Base-by-base conservation (phyloP, 2,888 invertebrate species). In the Pachliopta kotzebuea region DNA sequence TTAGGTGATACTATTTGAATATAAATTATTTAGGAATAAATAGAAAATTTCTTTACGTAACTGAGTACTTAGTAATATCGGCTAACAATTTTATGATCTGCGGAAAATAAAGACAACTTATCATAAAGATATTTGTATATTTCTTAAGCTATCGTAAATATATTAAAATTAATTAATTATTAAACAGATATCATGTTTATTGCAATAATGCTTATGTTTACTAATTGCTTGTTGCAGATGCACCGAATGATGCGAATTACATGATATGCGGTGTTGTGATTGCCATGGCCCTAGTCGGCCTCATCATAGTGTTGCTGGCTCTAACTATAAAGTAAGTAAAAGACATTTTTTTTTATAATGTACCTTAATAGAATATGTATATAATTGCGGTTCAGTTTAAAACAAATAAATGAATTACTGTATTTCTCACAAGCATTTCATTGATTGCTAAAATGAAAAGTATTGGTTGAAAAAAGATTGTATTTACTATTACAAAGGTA, bases 191-290 rank as follows among this genome's bases (percentile, higher is more conserved):
- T 45, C n/a, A 21, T n/a, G 11, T n/a, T 23, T 52, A 52, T 52
- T n/a, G 7, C 9, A 11, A 52, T 52, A 21, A 52, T n/a, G n/a
- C 63, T 75, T 14, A 20, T 60, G n/a, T 56, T 24, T 11, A 56
- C 26, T 56, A 29, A 18, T 80, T 80, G 74, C 76, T 90, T 89
- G 79, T 96, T 96, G 53, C 94, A 96, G 96, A 96, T 94, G 96
- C 95, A 79, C 96, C 96, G 67, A 95, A 94, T 90, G 96, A 96
- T 92, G 95, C 95, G 86, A 93, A 95, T 88, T 96, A 95, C 93
- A 96, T 96, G 95, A 95, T 96, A 88, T 95, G 95, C 80, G 96
- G 96, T 70, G 96, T 96, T 75, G 93, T 96, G 80, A 96, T 96
- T 84, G 96, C 96, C 72, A 96, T 96, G 96, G 93, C 95, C 77